These are phyloP conservation scores for Amblyopsis hoosieri DNA, from an alignment of 2,797 vertebrate genomes.

Conservation along the genomic window DNA sequence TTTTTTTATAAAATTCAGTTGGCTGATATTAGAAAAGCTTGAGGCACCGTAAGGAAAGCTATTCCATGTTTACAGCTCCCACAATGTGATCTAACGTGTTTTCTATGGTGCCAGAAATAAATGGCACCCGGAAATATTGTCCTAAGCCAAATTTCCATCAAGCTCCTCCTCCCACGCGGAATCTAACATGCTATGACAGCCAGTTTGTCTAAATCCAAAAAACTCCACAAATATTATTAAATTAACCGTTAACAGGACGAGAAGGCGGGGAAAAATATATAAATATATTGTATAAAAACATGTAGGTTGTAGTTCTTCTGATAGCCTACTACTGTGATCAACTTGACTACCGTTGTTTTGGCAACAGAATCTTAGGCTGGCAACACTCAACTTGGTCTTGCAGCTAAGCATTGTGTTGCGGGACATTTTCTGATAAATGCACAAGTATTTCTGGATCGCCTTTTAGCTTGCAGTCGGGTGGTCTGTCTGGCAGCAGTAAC, in stretches of 20 bases:
- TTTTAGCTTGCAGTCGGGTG: too few relatives aligned
- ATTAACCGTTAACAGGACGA: too few relatives aligned
- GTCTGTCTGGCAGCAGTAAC: too few relatives aligned
- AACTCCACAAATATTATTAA: not conserved
- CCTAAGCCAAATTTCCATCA: conserved; percentile 78
- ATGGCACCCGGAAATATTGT: conserved; percentile 71
- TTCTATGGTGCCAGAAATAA: conserved; percentile 65
- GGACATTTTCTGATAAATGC: too few relatives aligned
- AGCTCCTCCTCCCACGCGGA: conserved; percentile 29
- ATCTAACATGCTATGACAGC: conserved; percentile 10
- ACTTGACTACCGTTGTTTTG: not conserved
- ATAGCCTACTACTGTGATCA: not conserved
- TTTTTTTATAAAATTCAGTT: conserved; percentile 61
- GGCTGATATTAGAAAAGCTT: conserved; percentile 49
- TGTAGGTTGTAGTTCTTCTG: too few relatives aligned
- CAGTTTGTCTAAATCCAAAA: conserved; percentile 11
- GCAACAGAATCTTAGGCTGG: too few relatives aligned
- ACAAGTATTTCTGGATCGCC: too few relatives aligned
- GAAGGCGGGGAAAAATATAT: too few relatives aligned
- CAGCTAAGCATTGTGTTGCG: not conserved
- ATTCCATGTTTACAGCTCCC: conserved; percentile 78
- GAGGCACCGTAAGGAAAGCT: conserved; percentile 52
- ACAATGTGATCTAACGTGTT: conserved; percentile 69
- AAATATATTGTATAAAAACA: too few relatives aligned
- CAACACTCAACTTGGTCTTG: not conserved